Evolutionary conservation across 2,888 invertebrate genomes (phyloP), one percentile per base, ranked within the genome.

Genomic region (Agriopis leucophaearia): DNA sequence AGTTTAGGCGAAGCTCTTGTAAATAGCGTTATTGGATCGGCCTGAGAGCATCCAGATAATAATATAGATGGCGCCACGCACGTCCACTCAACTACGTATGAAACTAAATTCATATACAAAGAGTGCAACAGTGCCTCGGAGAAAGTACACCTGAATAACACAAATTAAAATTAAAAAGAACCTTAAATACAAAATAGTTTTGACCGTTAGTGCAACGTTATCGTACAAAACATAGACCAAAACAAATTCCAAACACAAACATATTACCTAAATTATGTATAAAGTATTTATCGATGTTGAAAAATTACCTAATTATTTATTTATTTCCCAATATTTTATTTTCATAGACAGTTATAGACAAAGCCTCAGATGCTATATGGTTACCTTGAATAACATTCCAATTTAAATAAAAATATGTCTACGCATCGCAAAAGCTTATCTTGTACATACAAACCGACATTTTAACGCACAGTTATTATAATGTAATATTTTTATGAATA

Each of bases 141-240:
- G 68, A 83, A 77, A 81, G 81, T 78, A 84, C 81, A 82, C 75
- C 70, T 66, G 70, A 50, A 50, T 27, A 27, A 27, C 27, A 27
- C 27, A 57, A 66, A 59, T 70, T 71, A 64, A 69, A 74, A 70
- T 74, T 10, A 35, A 42, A 18, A 45, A 18, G n/a, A 47, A 58
- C 47, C 47, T 68, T 68, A 74, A 69, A 71, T 70, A 62, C 47
- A 76, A 77, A 78, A 83, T 78, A 85, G 79, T 77, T 45, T 78
- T 82, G 86, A 89, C 88, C 81, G 71, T 88, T 88, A 91, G 89
- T 90, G 85, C 90, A 91, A 92, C 89, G 78, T 82, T 72, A 89
- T 87, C 90, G 92, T 92, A 93, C 92, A 92, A 92, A 90, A 85
- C 88, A 87, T 84, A 92, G 92, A 93, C 92, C 92, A 93, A 92